A percentile compares a stretch with the other conserved stretches of the same genome.
These are phyloP conservation scores for Platerodrilus igneus DNA, from an alignment of 2,888 invertebrate genomes.

Conservation along the genomic window DNA sequence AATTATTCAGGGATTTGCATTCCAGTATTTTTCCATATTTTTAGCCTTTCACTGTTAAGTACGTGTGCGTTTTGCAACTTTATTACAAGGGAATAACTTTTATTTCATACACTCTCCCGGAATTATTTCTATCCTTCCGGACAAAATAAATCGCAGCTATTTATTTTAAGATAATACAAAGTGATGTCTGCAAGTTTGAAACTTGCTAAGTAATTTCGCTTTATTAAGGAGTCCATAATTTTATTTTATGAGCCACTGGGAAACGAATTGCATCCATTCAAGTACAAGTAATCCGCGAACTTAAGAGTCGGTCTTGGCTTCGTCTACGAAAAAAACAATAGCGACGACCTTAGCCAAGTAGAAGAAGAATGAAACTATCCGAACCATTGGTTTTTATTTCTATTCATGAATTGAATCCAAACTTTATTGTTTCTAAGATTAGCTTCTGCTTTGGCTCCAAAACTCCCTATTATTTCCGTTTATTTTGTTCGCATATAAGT, in stretches of 20 bases:
- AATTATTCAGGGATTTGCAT: slow-evolving; percentile 25
- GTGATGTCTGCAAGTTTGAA: slow-evolving; percentile 5
- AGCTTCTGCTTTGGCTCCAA: slow-evolving; percentile 24
- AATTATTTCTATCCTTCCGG: too few species aligned
- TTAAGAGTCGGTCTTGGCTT: slow-evolving; percentile 38
- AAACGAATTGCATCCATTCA: slow-evolving; percentile 45
- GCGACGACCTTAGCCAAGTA: slow-evolving; percentile 34
- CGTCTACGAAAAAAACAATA: slow-evolving; percentile 36
- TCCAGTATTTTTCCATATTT: slow-evolving; percentile 24
- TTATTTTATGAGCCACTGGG: slow-evolving; percentile 41
- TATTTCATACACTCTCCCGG: too few species aligned
- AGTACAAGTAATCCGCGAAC: slow-evolving; percentile 42
- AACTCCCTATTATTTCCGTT: slow-evolving; percentile 20
- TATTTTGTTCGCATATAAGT: slow-evolving; percentile 12
- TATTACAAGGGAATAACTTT: too few species aligned
- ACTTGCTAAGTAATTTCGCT: slow-evolving; percentile 38
- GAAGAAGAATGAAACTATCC: slow-evolving; percentile 39
- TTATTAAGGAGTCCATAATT: slow-evolving; percentile 44
- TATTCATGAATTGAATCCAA: slow-evolving; percentile 44
- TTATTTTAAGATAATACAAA: slow-evolving; percentile 2
- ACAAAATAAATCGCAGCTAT: slow-evolving; percentile 1
- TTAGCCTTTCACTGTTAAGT: slow-evolving; percentile 17
- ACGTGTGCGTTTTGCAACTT: slow-evolving; percentile 19
- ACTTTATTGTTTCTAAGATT: slow-evolving; percentile 33
- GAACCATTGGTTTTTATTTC: slow-evolving; percentile 46